Base-by-base conservation (phyloP, 1,140 invertebrate species). In the Ostrea denselamellosa region DNA sequence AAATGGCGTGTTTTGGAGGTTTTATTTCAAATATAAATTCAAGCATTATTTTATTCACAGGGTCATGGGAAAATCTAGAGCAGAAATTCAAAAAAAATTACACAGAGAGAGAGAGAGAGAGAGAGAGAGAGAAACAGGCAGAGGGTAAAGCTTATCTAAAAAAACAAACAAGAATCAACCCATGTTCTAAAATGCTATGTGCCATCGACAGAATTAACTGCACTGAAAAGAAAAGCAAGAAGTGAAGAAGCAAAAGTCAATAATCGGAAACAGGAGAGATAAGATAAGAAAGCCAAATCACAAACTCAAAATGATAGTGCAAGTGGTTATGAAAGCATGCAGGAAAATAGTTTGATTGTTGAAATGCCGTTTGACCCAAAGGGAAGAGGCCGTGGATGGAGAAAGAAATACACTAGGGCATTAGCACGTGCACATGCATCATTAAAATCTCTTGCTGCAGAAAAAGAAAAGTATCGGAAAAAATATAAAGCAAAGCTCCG, bases 321-420 rank as follows among this genome's bases (percentile, higher is more conserved):
- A 53, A 87, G 81, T 51, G 81, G 53, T 62, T 87, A 62, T 51
- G 17, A 19, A 7, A 84, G 17, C 25, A n/a, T n/a, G n/a, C 12
- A 8, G 12, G 52, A 10, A 25, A 51, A 56, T 22, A 25, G 56
- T 22, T 54, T 83, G 12, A 87, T 87, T 28, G 87, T 85, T 19
- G n/a, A 82, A 44, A 25, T 86, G 22, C 85, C 88, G 85, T 62
- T 34, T 65, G 82, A 83, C 83, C 62, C n/a, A 58, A 28, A 19
- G 53, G 19, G 19, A 44, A 34, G 19, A 62, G 71, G 62, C 8
- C 8, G 83, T 68, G 28, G 88, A 77, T 2, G 34, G 34, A 22
- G 86, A 86, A 56, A 86, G 68, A 77, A 51, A 8, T 34, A 83
- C 22, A 44, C 51, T 22, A 44, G 81, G 54, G 85, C 85, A 22